Percentiles rank a stretch among this genome's conserved stretches.
phyloP scores from a whole-genome alignment of 2,888 invertebrate genomes.

The Miltochrista miniata region DNA sequence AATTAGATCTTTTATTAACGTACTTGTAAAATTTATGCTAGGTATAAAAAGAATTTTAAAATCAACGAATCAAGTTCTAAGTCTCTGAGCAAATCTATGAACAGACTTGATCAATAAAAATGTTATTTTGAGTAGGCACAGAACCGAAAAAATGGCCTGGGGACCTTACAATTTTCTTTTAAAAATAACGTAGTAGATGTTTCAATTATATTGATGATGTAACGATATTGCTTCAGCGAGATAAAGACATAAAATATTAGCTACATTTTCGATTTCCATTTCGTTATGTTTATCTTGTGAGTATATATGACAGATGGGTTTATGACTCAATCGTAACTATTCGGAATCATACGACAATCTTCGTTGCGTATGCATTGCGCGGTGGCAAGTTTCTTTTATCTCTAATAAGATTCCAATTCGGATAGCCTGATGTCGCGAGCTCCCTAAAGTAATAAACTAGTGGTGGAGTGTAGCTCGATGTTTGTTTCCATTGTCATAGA shows the following conservation, averaged over 20 bases:
- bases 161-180: too few species aligned
- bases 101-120: too few species aligned
- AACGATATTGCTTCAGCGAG: slow-evolving; percentile 10
- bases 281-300: slow-evolving; percentile 41
- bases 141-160: too few species aligned
- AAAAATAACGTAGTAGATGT: too few species aligned
- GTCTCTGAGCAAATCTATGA: too few species aligned
- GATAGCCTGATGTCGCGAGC: slow-evolving; percentile 60
- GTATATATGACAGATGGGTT: slow-evolving; percentile 44
- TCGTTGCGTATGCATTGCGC: slow-evolving; percentile 70
- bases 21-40: too few species aligned
- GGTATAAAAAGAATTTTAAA: too few species aligned
- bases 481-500: slow-evolving; percentile 47
- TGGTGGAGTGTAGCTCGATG: slow-evolving; percentile 45
- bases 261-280: slow-evolving; percentile 47
- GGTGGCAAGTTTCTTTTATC: slow-evolving; percentile 76
- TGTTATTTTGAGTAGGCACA: too few species aligned
- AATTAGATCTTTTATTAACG: too few species aligned
- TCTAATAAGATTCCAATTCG: slow-evolving; percentile 79
- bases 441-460: slow-evolving; percentile 80
- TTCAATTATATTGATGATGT: background rate
- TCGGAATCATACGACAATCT: slow-evolving; percentile 37
- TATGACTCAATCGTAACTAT: slow-evolving; percentile 47
- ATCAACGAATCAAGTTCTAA: too few species aligned
- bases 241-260: slow-evolving; percentile 25